Evolutionary conservation across 2,113 vertebrate species (phyloP), one percentile per base, ranked within the genome.

Genomic region (Poeciliopsis turrubarensis): DNA sequence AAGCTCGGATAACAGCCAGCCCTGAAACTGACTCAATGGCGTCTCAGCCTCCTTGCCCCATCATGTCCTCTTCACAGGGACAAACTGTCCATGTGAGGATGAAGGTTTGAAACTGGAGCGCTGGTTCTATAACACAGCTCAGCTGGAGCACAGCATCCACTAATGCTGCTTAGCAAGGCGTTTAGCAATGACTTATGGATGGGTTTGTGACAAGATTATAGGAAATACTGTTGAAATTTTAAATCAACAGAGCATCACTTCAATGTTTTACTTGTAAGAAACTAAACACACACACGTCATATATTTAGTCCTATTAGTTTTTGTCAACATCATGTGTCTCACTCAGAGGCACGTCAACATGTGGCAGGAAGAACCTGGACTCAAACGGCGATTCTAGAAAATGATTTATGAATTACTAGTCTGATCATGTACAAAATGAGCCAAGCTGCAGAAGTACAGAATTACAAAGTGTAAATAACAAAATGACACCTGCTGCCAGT

Each of bases 1-100:
- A 64, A 60, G 64, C 71, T 86, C 79, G 51, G 68, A 39, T 71
- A 73, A 65, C 86, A 80, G 70, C 29, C 60, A 10, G 22, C 37
- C 68, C 75, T 68, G 39, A 12, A 60, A 72, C 70, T 65, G 80
- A 74, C 64, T 73, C 75, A 27, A 64, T 44, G 75, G n/a, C 67
- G 78, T 77, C 81, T 83, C 78, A 5, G 47, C 51, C 69, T 65
- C 60, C 75, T 32, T 32, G 60, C 75, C 65, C 32, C 29, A 4
- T 32, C 44, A n/a, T 25, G 37, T 14, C 70, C 25, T 0, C 5
- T 14, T 37, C 37, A 22, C 41, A 72, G 69, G 51, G 75, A 83
- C 22, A 11, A 1, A 22, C 32, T 39, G n/a, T 54, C 9, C 51
- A 10, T 70, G 22, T n/a, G 64, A n/a, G n/a, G 1, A 6, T 39